These are phyloP conservation scores for Sus scrofa DNA, from an alignment of 2,113 vertebrate genomes.

Conservation along the genomic window DNA sequence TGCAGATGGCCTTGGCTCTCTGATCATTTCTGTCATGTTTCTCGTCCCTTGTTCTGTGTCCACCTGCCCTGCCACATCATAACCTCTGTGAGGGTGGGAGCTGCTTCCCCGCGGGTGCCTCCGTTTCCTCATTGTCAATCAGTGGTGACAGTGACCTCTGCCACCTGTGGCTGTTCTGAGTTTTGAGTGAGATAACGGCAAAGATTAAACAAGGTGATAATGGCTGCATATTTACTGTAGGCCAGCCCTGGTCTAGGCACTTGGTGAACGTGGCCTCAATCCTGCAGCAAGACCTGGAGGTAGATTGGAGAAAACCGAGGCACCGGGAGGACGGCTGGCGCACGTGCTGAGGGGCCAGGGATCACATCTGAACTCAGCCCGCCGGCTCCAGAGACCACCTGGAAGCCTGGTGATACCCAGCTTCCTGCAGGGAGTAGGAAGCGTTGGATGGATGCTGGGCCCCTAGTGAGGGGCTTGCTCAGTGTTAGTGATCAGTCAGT, in stretches of 20 bases:
- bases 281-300: neutral
- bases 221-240: neutral
- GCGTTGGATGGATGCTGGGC: neutral
- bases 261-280: neutral
- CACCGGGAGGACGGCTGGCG: neutral
- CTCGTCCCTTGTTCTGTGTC: neutral
- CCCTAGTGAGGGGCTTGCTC: neutral
- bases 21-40: neutral
- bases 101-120: neutral
- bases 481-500: neutral
- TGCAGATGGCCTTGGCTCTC: too few species aligned
- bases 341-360: neutral
- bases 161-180: neutral
- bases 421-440: neutral
- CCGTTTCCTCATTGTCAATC: neutral
- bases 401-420: too few species aligned
- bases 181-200: neutral
- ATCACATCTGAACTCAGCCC: neutral
- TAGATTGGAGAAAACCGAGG: neutral
- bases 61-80: fast-evolving
- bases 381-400: neutral
- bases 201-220: neutral
- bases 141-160: neutral
- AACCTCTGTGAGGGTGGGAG: neutral
- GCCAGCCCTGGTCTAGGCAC: neutral